Evolutionary conservation across 1,140 invertebrate species (phyloP), one percentile per base, ranked within the genome.

Genomic region (Achatina immaculata): DNA sequence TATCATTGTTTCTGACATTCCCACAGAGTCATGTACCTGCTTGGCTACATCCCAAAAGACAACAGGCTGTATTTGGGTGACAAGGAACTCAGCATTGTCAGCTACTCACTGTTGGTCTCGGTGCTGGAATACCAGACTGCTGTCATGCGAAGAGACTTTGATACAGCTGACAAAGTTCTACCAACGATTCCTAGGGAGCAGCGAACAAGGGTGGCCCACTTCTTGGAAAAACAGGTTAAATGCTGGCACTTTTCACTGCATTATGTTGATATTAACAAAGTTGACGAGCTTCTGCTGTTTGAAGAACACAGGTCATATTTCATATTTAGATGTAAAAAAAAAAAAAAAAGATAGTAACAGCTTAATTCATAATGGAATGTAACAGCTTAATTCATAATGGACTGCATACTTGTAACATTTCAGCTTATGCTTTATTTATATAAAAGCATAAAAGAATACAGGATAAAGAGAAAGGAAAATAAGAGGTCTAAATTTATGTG

Each of bases 41-140:
- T 99, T 16, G 98, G 99, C 69, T 99, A 99, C 91, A 96, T 99
- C 68, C 96, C 98, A 0, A 96, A 96, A 89, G 98, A 99, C 85
- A 99, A 99, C 91, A 94, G 98, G 83, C 91, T 99, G 6, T 99
- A 99, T 91, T 92, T 99, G 4, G 96, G 97, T 81, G 99, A 99
- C 91, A 99, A 99, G 88, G 98, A 99, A 92, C 92, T 99, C 6
- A 98, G 97, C 85, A 95, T 99, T 6, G 96, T 99, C 24, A 98
- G 96, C 34, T 96, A 94, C 88, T 94, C 93, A 40, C 88, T 95
- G 31, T 92, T 99, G 34, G 91, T 99, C 1, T 98, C 98, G 0
- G 97, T 99, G 19, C 92, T 99, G 24, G 98, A 99, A 91, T 99
- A 99, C 90, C 98, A 99, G 93, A 99, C 98, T 24, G 98, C 98